A percentile compares a stretch with the other conserved stretches of the same genome.
Conservation (phyloP, 2,888 invertebrate genomes). For the Apantesis nais region DNA sequence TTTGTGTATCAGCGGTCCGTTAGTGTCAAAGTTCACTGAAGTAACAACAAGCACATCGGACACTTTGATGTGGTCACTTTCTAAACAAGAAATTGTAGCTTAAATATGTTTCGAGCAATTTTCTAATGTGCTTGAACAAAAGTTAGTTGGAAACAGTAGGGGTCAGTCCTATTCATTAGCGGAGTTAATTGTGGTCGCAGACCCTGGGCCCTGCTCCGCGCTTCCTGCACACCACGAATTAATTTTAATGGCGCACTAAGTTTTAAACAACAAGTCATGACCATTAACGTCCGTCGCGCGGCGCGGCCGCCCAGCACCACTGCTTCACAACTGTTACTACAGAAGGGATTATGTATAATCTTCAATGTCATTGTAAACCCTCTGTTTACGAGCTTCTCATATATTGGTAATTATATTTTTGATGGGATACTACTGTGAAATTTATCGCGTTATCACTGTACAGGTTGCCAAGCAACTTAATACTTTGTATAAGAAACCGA, state of each 20-base stretch:
- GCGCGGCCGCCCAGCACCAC: neutral
- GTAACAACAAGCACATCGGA: conserved; percentile 17
- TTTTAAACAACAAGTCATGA: conserved; percentile 26
- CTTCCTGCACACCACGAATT: conserved; percentile 12
- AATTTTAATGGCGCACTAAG: conserved; percentile 27
- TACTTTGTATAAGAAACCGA: neutral
- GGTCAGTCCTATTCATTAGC: conserved; percentile 29
- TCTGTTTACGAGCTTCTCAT: neutral
- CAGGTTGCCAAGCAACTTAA: neutral
- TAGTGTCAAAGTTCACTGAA: conserved; percentile 27
- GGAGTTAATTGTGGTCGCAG: conserved; percentile 16
- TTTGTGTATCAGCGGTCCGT: conserved; percentile 15
- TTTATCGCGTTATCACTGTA: neutral
- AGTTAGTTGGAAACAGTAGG: neutral
- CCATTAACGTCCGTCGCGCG: conserved; percentile 8
- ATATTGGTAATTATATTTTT: neutral
- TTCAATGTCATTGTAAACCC: neutral
- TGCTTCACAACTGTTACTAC: neutral
- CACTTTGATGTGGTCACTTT: neutral
- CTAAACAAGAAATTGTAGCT: neutral
- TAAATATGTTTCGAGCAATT: neutral
- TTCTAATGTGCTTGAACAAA: neutral
- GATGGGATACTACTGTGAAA: neutral
- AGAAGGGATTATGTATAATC: neutral
- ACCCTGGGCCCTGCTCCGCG: conserved; percentile 1